Conservation (phyloP, 2,113 vertebrate species). For the Urocynchramus pylzowi region DNA sequence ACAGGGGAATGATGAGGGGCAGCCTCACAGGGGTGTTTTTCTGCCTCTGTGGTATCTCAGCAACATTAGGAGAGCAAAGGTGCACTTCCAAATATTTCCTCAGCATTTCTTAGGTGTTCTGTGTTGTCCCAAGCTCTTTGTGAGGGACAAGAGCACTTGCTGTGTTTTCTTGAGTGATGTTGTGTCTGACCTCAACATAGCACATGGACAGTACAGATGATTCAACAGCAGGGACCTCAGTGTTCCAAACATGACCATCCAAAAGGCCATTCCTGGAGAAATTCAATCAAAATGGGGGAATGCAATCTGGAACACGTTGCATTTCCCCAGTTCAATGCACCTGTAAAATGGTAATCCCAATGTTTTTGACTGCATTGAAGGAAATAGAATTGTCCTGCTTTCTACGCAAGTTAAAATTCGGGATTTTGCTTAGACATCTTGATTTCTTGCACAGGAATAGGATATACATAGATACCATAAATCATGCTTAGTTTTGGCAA, state of each 20-base stretch:
- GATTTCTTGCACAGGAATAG: not conserved
- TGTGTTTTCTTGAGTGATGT: not conserved
- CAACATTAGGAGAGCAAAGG: not conserved
- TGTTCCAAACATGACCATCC: not conserved
- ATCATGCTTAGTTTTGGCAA: not conserved
- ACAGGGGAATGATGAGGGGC: not conserved
- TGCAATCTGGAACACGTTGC: not conserved
- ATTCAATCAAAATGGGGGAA: not conserved
- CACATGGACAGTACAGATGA: not conserved
- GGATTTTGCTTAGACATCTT: not conserved
- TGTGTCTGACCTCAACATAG: not conserved
- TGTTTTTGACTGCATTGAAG: not conserved
- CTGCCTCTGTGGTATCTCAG: not conserved
- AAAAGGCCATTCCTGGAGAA: not conserved
- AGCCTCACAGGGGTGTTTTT: not conserved
- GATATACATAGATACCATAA: not conserved
- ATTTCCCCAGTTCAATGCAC: not conserved
- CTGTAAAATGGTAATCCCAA: not conserved
- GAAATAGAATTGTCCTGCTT: not conserved
- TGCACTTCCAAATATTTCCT: not conserved
- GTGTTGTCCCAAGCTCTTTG: not conserved
- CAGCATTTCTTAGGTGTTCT: not conserved
- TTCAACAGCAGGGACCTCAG: accelerated
- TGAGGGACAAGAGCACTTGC: accelerated
- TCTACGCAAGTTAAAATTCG: not conserved